Conservation (phyloP, 53 echinoderm and acorn worm species). For the Actinopyga echinites region DNA sequence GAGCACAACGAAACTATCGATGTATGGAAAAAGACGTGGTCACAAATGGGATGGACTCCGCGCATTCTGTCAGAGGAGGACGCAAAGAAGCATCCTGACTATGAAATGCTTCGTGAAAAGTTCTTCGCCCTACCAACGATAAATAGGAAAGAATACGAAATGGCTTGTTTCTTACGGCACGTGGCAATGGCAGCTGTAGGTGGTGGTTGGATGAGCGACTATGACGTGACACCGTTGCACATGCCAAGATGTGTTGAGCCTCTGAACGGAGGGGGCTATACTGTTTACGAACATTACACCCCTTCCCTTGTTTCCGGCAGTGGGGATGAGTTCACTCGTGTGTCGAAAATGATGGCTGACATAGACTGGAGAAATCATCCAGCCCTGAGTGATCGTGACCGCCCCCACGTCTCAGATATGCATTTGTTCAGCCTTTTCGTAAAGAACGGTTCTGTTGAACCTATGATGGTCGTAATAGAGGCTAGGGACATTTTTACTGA, state of each 20-base stretch:
- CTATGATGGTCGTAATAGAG: no score
- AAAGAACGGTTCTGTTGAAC: neutral
- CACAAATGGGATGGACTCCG: neutral
- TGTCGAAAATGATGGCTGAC: neutral
- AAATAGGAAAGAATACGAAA: neutral
- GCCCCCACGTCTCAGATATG: slow-evolving; percentile 9
- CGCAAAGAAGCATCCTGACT: neutral
- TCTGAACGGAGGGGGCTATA: neutral
- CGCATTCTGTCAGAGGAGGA: neutral
- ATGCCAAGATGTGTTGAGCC: slow-evolving; percentile 4
- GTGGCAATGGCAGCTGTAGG: neutral
- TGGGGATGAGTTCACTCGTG: neutral
- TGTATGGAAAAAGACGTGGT: neutral
- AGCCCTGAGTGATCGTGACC: neutral
- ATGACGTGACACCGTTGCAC: neutral
- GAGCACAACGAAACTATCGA: neutral
- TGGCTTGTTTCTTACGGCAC: slow-evolving; percentile 8
- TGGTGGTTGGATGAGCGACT: slow-evolving; percentile 16
- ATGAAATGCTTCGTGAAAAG: neutral
- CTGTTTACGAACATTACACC: neutral
- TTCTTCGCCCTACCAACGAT: neutral
- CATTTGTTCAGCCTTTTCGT: neutral
- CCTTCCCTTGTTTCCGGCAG: neutral
- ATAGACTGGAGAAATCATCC: neutral
- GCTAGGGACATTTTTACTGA: no score